phyloP scores from a whole-genome alignment of 2,888 invertebrate species.

The Cosmorhoe ocellata region DNA sequence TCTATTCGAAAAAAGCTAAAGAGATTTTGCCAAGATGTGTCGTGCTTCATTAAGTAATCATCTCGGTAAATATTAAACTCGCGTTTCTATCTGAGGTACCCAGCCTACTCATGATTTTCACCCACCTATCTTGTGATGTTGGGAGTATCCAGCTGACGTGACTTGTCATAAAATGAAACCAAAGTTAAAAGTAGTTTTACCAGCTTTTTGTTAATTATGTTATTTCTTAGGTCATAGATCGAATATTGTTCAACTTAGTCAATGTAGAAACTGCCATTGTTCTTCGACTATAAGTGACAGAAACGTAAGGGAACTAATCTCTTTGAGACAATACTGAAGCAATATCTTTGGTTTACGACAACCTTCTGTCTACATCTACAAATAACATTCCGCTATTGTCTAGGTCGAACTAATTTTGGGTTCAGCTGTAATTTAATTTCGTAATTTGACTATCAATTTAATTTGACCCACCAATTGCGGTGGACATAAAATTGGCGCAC shows the following conservation, averaged over 20 bases:
- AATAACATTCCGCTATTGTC: slow-evolving; percentile 73
- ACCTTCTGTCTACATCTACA: slow-evolving; percentile 62
- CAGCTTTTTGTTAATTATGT: too few species aligned
- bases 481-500: slow-evolving; percentile 17
- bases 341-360: slow-evolving; percentile 78
- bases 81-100: too few species aligned
- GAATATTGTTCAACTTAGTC: background rate
- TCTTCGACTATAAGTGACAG: slow-evolving; percentile 48
- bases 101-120: too few species aligned
- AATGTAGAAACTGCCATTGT: slow-evolving; percentile 30
- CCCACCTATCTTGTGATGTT: too few species aligned
- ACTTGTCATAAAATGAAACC: too few species aligned
- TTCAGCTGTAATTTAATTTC: slow-evolving; percentile 71
- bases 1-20: too few species aligned
- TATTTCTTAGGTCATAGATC: background rate
- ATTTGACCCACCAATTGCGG: slow-evolving; percentile 32
- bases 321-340: slow-evolving; percentile 73
- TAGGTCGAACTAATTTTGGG: slow-evolving; percentile 77
- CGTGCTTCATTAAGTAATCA: too few species aligned
- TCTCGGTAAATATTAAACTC: too few species aligned
- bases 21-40: too few species aligned
- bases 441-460: slow-evolving; percentile 45
- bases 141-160: too few species aligned
- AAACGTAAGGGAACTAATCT: slow-evolving; percentile 73
- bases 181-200: too few species aligned